Base-by-base conservation (phyloP, 2,113 vertebrate species). In the Lota lota region DNA sequence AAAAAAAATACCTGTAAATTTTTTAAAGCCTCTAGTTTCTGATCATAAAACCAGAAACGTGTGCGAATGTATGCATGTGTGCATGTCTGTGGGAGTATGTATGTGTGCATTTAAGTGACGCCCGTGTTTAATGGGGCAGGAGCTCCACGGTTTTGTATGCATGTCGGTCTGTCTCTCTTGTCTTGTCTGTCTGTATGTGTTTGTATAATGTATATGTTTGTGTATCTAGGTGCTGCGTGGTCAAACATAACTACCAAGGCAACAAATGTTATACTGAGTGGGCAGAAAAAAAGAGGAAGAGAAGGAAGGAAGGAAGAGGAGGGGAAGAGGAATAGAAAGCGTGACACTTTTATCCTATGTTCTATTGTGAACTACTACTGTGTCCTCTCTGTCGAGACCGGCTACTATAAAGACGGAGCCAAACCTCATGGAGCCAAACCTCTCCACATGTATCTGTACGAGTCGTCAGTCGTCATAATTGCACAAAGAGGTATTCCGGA, bases 401-500 rank as follows among this genome's bases (percentile, higher is more conserved):
- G 88, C 88, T 86, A 85, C 88, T 83, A 81, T 77, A 80, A 75
- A 85, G 83, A 88, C 80, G 82, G 73, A 82, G 80, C 82, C 79
- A 84, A 77, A 86, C n/a, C n/a, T n/a, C 87, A 83, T 79, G 81
- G 54, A 70, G 75, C 80, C 85, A 76, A 67, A 87, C 84, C 78
- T 83, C 85, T 85, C 79, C 73, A 64, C 74, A 70, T 82, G 70
- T 79, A 62, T 68, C 79, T 84, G 77, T 73, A 69, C 87, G 68
- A 66, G 56, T 79, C 85, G n/a, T 79, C 77, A 59, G 84, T 89
- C 81, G 84, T 87, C 72, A 80, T 85, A 88, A 90, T 86, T 90
- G 89, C 89, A 90, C 89, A 87, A 85, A 89, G 88, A 90, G 89
- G 89, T 90, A 90, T 88, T 87, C 76, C 80, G 84, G 81, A 83